Base-by-base conservation (phyloP, 2,797 vertebrate species). In the Margarornis squamiger region DNA sequence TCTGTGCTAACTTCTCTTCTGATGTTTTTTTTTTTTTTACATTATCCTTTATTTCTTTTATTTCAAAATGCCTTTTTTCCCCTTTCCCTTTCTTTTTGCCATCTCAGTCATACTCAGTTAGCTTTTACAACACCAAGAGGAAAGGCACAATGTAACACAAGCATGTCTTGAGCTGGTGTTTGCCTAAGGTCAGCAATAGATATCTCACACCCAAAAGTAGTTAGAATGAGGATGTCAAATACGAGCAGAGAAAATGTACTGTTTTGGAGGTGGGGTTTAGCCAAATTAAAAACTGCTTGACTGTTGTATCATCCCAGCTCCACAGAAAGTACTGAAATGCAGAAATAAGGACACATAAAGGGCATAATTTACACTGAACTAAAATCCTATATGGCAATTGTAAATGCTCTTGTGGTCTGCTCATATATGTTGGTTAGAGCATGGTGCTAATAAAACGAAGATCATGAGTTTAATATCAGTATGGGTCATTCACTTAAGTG, bases 391-490 rank as follows among this genome's bases (percentile, higher is more conserved):
- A 61, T 34, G 26, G 20, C 17, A 67, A 4, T 26, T 86, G 4
- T 55, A 80, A 77, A 77, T n/a, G 5, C 6, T 79, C 4, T 46
- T 39, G 12, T 26, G 13, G 8, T 91, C 74, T 86, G 6, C 26
- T 59, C 17, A 19, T n/a, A 22, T 15, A 7, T 24, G 24, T 23
- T 52, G 15, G 12, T 72, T 26, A 27, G 26, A 65, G 12, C 18
- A 46, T 36, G 10, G 14, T 39, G 29, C 14, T 58, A 46, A 71
- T 23, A 58, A 34, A 21, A 14, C 5, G 20, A 58, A 58, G 57
- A 5, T 52, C 0, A 0, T 34, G 10, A 12, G 3, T 34, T 77
- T 51, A 39, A 39, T 39, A 21, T 29, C 0, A 0, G 12, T 32
- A 52, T 0, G 0, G 45, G n/a, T 4, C 51, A 46, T 19, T 65